phyloP scores from a whole-genome alignment of 2,797 vertebrate species.

The Melanotaenia boesemani region DNA sequence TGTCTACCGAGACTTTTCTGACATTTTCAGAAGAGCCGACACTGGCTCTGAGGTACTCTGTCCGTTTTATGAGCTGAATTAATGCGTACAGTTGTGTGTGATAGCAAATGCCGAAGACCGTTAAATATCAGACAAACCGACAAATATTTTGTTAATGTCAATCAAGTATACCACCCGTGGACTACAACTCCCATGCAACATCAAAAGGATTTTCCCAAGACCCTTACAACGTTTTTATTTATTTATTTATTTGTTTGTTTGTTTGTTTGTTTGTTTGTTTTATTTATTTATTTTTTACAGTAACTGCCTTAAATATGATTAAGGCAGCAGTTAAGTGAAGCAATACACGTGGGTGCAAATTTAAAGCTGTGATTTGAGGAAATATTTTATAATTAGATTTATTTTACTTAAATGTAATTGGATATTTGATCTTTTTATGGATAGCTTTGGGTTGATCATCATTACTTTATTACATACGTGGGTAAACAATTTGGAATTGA shows the following conservation, averaged over 20 bases:
- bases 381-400: background rate
- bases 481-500: background rate
- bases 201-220: background rate
- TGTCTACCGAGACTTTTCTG: conserved; percentile 10
- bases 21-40: background rate
- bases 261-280: too few species aligned
- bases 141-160: background rate
- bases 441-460: background rate
- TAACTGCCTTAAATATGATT: conserved; percentile 31
- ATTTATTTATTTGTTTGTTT: background rate
- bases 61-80: rapidly evolving
- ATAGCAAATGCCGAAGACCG: background rate
- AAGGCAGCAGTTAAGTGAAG: background rate
- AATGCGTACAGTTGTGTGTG: rapidly evolving
- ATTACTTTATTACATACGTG: too few species aligned
- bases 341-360: background rate
- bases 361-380: background rate
- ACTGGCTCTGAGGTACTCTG: rapidly evolving
- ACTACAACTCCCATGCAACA: conserved; percentile 72
- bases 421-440: too few species aligned
- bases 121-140: background rate
- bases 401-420: background rate
- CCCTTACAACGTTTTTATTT: conserved; percentile 2
- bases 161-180: conserved; percentile 18
- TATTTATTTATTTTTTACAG: background rate